Evolutionary conservation across 1,140 invertebrate genomes (phyloP).

Genomic region (Akabosia matsudoensis): DNA sequence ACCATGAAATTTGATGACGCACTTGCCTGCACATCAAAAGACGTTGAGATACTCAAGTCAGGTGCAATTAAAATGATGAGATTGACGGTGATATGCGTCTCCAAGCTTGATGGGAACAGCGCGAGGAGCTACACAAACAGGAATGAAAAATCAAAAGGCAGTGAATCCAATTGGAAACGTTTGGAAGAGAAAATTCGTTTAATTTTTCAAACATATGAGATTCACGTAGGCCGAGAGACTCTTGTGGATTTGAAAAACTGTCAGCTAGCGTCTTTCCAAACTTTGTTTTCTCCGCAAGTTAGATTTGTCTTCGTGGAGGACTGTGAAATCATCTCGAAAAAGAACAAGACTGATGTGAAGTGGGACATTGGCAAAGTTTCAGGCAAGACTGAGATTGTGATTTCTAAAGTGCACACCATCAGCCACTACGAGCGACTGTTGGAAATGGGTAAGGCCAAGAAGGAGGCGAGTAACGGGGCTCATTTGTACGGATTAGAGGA

Average conservation of each 20-base stretch:
- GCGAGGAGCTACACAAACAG: background rate
- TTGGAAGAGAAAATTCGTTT: slow-evolving; percentile 19
- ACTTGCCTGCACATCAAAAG: slow-evolving; percentile 39
- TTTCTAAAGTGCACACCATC: slow-evolving; percentile 23
- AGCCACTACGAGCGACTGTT: background rate
- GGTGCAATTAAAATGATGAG: slow-evolving; percentile 43
- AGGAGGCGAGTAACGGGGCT: background rate
- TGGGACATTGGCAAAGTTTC: slow-evolving; percentile 2
- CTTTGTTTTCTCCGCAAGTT: background rate
- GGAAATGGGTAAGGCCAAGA: background rate
- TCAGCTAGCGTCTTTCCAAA: background rate
- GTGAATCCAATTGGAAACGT: slow-evolving; percentile 17
- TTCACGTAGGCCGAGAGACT: background rate
- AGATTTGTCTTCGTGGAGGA: slow-evolving; percentile 18
- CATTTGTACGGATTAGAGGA: slow-evolving; percentile 23
- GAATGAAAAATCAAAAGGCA: background rate
- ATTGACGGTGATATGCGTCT: slow-evolving; percentile 39
- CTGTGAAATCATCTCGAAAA: background rate
- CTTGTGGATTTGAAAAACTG: slow-evolving; percentile 17
- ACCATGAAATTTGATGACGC: slow-evolving; percentile 38
- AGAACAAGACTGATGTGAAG: background rate
- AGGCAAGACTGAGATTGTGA: slow-evolving; percentile 12
- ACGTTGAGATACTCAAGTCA: slow-evolving; percentile 39
- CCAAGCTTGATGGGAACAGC: too few relatives aligned
- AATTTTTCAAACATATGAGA: slow-evolving; percentile 19